phyloP scores from a whole-genome alignment of 2,797 vertebrate genomes.

The Craterocephalus amniculus region DNA sequence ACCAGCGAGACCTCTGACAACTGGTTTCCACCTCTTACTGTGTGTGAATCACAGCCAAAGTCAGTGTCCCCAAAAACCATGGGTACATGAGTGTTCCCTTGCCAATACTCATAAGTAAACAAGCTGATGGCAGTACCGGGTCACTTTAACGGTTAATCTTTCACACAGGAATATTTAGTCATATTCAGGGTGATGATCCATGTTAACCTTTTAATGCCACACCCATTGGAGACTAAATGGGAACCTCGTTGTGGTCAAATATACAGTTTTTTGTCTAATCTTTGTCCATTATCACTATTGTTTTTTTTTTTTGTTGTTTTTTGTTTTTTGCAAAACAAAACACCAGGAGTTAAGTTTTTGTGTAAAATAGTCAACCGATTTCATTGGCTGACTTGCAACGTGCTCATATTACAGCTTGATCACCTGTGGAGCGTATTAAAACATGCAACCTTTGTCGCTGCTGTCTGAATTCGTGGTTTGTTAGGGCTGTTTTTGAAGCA shows the following conservation, averaged over 20 bases:
- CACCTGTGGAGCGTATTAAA: slow-evolving; percentile 76
- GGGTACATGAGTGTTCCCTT: slow-evolving; percentile 59
- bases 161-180: slow-evolving; percentile 25
- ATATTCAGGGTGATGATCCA: slow-evolving; percentile 35
- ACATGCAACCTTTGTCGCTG: slow-evolving; percentile 64
- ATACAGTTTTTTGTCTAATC: not conserved
- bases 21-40: slow-evolving; percentile 69
- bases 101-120: slow-evolving; percentile 48
- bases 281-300: not conserved
- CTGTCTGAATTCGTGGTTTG: slow-evolving; percentile 75
- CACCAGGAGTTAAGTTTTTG: not conserved
- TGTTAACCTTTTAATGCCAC: slow-evolving; percentile 25
- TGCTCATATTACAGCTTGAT: slow-evolving; percentile 42
- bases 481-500: slow-evolving; percentile 84
- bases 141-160: slow-evolving; percentile 49
- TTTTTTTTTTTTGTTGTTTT: no score
- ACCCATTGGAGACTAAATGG: slow-evolving; percentile 17
- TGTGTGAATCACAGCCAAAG: slow-evolving; percentile 73
- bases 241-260: slow-evolving; percentile 27
- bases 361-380: slow-evolving; percentile 52
- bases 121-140: slow-evolving; percentile 33
- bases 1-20: slow-evolving; percentile 72
- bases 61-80: slow-evolving; percentile 52
- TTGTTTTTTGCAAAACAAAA: not conserved
- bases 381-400: slow-evolving; percentile 25